These are phyloP conservation scores for Spheniscus mendiculus DNA, from an alignment of 2,113 vertebrate species.

Conservation along the genomic window DNA sequence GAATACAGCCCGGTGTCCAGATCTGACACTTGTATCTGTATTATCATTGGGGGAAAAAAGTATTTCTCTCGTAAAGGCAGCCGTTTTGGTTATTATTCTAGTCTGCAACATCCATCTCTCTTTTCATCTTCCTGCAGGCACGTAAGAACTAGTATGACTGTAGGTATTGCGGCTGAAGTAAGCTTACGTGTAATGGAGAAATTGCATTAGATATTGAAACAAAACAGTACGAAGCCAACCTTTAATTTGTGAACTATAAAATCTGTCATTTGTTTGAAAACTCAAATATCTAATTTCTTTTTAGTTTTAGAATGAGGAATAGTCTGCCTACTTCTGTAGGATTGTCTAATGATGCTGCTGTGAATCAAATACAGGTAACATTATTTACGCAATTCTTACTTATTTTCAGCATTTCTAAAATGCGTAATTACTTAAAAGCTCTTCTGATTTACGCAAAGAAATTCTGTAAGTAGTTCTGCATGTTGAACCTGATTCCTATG, in stretches of 20 bases:
- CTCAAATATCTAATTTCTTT: background rate
- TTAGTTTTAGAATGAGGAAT: constrained; percentile 70
- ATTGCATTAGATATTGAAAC: rapidly evolving
- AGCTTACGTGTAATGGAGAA: rapidly evolving
- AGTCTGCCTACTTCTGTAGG: background rate
- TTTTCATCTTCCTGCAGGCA: background rate
- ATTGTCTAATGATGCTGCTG: background rate
- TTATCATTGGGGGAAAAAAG: rapidly evolving
- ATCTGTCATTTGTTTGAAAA: background rate
- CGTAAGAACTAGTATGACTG: rapidly evolving
- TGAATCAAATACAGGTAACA: constrained; percentile 72
- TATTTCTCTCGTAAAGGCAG: background rate
- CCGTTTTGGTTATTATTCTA: rapidly evolving
- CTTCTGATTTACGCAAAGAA: background rate
- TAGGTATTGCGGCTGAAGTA: rapidly evolving
- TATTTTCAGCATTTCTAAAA: background rate
- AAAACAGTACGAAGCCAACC: rapidly evolving
- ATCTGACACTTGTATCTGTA: too few species aligned
- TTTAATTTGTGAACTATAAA: background rate
- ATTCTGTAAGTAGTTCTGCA: background rate
- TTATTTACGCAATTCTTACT: background rate
- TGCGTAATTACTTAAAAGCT: background rate
- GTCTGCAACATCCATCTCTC: background rate
- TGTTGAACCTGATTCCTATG: background rate
- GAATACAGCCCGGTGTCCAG: background rate